These are phyloP conservation scores for Alces alces DNA, from an alignment of 2,113 vertebrate genomes.

Conservation along the genomic window DNA sequence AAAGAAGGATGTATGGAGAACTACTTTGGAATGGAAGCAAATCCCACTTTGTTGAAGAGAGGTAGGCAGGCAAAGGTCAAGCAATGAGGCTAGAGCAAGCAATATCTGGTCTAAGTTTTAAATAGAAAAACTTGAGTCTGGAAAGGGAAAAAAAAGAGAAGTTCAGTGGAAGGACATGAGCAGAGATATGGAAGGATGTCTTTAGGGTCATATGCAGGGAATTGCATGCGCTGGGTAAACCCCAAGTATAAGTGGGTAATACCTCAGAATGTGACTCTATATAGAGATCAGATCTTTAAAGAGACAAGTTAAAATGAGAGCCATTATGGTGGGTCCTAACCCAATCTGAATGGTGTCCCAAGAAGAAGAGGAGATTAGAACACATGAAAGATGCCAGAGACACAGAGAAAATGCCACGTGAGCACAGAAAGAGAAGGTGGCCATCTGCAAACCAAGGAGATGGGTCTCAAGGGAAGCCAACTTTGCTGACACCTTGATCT, in stretches of 20 bases:
- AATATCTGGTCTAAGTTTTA: not conserved
- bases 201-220: not conserved
- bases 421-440: rapidly evolving
- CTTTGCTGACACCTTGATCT: not conserved
- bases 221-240: not conserved
- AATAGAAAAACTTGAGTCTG: not conserved
- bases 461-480: not conserved
- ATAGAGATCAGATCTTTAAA: not conserved
- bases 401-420: not conserved
- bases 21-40: not conserved
- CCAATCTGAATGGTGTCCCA: not conserved
- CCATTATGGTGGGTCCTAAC: not conserved
- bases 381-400: not conserved
- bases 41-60: not conserved
- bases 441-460: not conserved
- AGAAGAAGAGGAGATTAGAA: not conserved
- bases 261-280: not conserved
- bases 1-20: not conserved
- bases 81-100: not conserved
- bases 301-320: not conserved
- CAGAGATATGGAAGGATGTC: not conserved
- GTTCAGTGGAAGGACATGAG: not conserved
- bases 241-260: not conserved
- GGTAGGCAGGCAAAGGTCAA: not conserved
- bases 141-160: not conserved